These are phyloP conservation scores for Thalassarche chlororhynchos DNA, from an alignment of 2,113 vertebrate genomes.

Conservation along the genomic window DNA sequence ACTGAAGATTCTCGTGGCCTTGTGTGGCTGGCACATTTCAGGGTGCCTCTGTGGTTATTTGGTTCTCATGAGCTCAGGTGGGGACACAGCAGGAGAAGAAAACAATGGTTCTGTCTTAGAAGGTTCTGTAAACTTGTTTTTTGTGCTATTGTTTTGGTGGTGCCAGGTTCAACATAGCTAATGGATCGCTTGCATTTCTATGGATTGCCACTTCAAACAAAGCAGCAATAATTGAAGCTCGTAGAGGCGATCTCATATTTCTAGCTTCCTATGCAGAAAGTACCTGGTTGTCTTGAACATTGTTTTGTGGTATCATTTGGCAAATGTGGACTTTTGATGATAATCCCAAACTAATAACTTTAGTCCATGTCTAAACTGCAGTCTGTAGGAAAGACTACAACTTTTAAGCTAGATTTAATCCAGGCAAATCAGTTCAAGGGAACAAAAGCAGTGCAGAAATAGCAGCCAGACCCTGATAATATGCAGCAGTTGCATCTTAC, in stretches of 20 bases:
- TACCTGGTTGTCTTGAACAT: neutral
- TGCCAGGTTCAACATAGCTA: neutral
- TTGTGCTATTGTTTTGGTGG: neutral
- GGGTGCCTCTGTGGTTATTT: neutral
- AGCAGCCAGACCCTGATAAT: neutral
- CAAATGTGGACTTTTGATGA: neutral
- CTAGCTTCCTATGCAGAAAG: neutral
- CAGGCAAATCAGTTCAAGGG: neutral
- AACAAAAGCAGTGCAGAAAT: neutral
- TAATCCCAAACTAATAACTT: neutral
- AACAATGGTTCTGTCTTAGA: neutral
- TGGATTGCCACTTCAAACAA: neutral
- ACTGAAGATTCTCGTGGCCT: neutral
- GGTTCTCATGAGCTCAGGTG: neutral
- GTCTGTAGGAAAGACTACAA: neutral
- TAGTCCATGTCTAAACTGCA: too few relatives aligned
- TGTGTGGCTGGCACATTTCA: neutral
- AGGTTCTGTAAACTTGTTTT: neutral
- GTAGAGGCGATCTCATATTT: neutral
- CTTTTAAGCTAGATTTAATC: neutral
- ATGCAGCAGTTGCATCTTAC: neutral
- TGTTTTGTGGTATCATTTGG: neutral
- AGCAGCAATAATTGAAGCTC: neutral
- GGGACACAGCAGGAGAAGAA: neutral
- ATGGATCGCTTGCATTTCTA: neutral